Evolutionary conservation across 2,797 vertebrate species (phyloP).

Genomic region (Tiaroga cobitis): DNA sequence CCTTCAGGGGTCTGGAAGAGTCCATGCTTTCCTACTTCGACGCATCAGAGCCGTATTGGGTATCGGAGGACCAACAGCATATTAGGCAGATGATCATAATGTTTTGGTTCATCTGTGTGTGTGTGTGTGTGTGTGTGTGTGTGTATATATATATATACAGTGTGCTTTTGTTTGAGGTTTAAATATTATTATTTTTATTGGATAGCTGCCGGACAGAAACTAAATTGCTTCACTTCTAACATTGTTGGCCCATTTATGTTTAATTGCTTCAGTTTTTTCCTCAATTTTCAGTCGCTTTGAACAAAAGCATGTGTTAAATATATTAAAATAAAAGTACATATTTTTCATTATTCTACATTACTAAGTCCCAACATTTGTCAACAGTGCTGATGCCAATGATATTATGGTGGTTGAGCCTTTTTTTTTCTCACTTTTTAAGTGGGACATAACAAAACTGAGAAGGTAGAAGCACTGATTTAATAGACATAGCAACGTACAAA

Average conservation of each 20-base stretch:
- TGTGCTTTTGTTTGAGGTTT: too few species aligned
- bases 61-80: too few species aligned
- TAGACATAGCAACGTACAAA: not conserved
- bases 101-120: too few species aligned
- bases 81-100: too few species aligned
- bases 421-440: not conserved
- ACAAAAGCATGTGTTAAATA: not conserved
- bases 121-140: too few species aligned
- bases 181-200: not conserved
- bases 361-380: not conserved
- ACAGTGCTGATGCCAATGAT: not conserved
- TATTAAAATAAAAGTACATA: not conserved
- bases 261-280: not conserved
- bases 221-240: not conserved
- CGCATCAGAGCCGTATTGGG: too few species aligned
- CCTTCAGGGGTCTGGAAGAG: too few species aligned
- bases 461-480: not conserved
- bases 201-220: not conserved
- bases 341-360: not conserved
- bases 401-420: not conserved
- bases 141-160: too few species aligned
- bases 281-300: not conserved
- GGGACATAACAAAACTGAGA: not conserved
- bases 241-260: not conserved
- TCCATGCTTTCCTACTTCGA: too few species aligned